Conservation (phyloP, 2,113 vertebrate genomes). For the Eonycteris spelaea region DNA sequence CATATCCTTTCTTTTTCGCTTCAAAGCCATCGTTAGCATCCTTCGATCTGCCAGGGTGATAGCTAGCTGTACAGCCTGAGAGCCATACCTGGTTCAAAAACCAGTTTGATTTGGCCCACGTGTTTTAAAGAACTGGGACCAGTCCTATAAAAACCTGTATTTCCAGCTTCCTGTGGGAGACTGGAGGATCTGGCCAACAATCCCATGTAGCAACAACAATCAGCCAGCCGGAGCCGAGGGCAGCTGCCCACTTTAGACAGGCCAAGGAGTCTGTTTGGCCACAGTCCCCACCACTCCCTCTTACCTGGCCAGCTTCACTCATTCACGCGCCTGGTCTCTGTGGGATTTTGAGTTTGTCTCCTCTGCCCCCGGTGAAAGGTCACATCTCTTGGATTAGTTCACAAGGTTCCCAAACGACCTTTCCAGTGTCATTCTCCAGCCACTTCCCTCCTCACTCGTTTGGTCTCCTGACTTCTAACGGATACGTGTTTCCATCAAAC, state of each 20-base stretch:
- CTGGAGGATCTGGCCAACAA: background rate
- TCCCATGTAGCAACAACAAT: too few relatives aligned
- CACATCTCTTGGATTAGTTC: background rate
- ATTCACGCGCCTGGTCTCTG: background rate
- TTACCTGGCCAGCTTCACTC: background rate
- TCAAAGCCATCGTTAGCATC: background rate
- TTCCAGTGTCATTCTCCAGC: background rate
- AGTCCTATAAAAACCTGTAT: background rate
- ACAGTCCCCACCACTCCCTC: background rate
- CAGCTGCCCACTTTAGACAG: background rate
- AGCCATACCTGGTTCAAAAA: background rate
- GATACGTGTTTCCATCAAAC: background rate
- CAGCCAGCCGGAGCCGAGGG: background rate
- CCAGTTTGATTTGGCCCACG: background rate
- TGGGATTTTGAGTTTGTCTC: background rate
- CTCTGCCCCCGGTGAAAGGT: background rate
- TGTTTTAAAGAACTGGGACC: background rate
- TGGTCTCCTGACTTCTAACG: background rate
- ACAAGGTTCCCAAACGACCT: background rate
- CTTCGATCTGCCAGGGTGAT: background rate
- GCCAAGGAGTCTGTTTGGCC: background rate
- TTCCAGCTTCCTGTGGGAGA: background rate
- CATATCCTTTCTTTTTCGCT: too few relatives aligned
- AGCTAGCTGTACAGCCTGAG: background rate
- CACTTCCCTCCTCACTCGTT: background rate